These are phyloP conservation scores for Caenorhabditis wallacei DNA, from an alignment of 2,888 invertebrate species.

Conservation along the genomic window DNA sequence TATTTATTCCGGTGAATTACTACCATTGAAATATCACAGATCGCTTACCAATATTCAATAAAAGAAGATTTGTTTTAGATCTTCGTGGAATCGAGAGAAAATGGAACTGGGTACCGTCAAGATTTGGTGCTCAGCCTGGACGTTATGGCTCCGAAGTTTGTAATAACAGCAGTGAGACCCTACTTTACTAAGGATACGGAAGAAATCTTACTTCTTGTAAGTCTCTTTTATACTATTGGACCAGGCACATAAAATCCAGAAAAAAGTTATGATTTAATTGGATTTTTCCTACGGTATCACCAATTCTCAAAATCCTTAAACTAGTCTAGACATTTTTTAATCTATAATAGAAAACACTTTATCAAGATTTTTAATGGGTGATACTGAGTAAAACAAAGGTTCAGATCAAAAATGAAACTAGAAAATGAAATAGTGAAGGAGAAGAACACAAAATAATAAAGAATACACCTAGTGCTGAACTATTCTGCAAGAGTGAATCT, in stretches of 20 bases:
- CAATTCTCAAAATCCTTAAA: neutral
- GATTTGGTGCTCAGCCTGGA: slow-evolving; percentile 62
- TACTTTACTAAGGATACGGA: slow-evolving; percentile 52
- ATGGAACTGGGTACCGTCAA: slow-evolving; percentile 66
- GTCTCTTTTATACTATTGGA: no score
- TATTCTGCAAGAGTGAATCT: slow-evolving; percentile 26
- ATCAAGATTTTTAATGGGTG: no score
- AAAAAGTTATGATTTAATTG: no score
- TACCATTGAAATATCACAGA: neutral
- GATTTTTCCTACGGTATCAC: no score
- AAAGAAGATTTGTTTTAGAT: slow-evolving; percentile 30
- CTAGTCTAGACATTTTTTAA: no score
- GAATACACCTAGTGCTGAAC: neutral
- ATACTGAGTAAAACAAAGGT: no score
- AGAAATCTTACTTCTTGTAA: slow-evolving; percentile 48
- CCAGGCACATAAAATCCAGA: neutral
- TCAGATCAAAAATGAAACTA: neutral
- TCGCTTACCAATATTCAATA: no score
- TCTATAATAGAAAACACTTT: no score
- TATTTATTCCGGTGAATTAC: neutral
- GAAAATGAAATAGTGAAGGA: neutral
- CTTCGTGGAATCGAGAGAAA: slow-evolving; percentile 66
- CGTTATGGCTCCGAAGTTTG: slow-evolving; percentile 67
- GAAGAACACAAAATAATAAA: neutral
- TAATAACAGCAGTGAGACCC: slow-evolving; percentile 69